Evolutionary conservation across 1,140 invertebrate species (phyloP).

Genomic region (Brachionus angularis): DNA sequence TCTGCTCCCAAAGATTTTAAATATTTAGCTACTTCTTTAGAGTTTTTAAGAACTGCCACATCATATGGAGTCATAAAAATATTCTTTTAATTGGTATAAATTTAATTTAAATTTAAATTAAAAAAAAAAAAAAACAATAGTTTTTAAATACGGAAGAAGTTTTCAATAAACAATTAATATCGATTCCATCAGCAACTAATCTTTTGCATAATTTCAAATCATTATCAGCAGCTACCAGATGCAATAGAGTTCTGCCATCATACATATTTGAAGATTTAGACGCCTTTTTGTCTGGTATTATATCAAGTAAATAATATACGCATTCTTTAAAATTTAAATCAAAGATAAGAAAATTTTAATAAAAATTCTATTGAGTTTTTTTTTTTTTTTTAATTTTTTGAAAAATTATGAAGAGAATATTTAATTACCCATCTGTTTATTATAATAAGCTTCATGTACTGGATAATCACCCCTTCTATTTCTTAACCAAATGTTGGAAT

Average conservation of each 20-base stretch:
- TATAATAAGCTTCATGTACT: slow-evolving; percentile 87
- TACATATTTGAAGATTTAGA: slow-evolving; percentile 78
- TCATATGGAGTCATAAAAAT: slow-evolving; percentile 75
- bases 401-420: neutral
- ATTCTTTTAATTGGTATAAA: slow-evolving; percentile 47
- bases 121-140: slow-evolving; percentile 45
- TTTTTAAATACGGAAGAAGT: slow-evolving; percentile 48
- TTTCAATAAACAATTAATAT: slow-evolving; percentile 57
- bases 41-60: slow-evolving; percentile 75
- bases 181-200: slow-evolving; percentile 53
- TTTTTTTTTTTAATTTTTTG: slow-evolving; percentile 44
- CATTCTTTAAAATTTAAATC: slow-evolving; percentile 8
- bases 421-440: slow-evolving; percentile 70
- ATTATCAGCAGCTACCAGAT: slow-evolving; percentile 87
- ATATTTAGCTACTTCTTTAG: slow-evolving; percentile 83
- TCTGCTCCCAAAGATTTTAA: slow-evolving; percentile 82
- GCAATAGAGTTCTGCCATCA: slow-evolving; percentile 83
- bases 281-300: slow-evolving; percentile 69
- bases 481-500: slow-evolving; percentile 80
- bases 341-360: neutral
- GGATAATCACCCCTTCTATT: slow-evolving; percentile 85
- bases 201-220: slow-evolving; percentile 81
- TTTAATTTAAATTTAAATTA: neutral
- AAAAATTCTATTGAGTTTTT: slow-evolving; percentile 41
- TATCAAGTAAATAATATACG: slow-evolving; percentile 42